Base-by-base conservation (phyloP, 2,888 invertebrate species). In the Melangyna quadrimaculata region DNA sequence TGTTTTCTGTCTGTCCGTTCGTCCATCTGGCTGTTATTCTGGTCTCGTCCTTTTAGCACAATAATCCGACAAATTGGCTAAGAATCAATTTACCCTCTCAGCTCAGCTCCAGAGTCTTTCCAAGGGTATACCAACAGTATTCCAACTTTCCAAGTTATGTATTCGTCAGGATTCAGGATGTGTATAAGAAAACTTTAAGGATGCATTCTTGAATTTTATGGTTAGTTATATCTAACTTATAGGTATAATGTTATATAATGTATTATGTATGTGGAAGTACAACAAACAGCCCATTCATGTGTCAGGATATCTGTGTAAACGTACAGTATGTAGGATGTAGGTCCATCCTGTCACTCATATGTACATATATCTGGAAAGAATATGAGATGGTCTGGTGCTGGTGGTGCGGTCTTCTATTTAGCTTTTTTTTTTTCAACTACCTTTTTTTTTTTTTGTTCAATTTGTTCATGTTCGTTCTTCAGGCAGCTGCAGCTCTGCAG, bases 81-180 rank as follows among this genome's bases (percentile, higher is more conserved):
- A 89, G 89, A 90, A 89, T 89, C 90, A 90, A 90, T 89, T 89
- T 90, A 82, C n/a, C n/a, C n/a, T n/a, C n/a, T n/a, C n/a, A n/a
- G n/a, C n/a, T n/a, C n/a, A n/a, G n/a, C n/a, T n/a, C n/a, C n/a
- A n/a, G n/a, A n/a, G n/a, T n/a, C n/a, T n/a, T n/a, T n/a, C n/a
- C n/a, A n/a, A n/a, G n/a, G n/a, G n/a, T n/a, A n/a, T n/a, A n/a
- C n/a, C 6, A 27, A 10, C 27, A 63, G 27, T n/a, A 27, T 61
- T 51, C 22, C 43, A 24, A 51, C 12, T 24, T 27, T 22, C 32
- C 19, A 63, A 32, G 45, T 65, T 65, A 19, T 45, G 14, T 45
- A 45, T 65, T 19, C 65, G 10, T 43, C 63, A 24, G 24, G 17
- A 43, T 43, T 1, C 40, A n/a, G 40, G 63, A 37, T 40, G 32